Conservation (phyloP, 2,113 vertebrate genomes). For the Leuciscus idus region DNA sequence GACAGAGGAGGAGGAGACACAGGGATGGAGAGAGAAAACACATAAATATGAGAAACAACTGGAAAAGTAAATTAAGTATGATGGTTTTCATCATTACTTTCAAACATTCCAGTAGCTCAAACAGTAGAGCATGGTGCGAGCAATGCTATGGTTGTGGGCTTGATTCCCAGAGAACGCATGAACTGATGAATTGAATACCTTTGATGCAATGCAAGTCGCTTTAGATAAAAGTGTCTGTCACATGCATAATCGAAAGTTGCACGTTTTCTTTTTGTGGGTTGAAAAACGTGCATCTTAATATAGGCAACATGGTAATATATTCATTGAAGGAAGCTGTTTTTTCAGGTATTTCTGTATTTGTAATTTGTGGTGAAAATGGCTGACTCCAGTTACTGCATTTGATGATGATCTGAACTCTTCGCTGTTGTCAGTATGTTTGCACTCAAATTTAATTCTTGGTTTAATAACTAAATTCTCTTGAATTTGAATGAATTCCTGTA, state of each 20-base stretch:
- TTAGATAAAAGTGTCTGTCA: too few species aligned
- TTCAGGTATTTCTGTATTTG: not conserved
- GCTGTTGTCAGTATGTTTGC: not conserved
- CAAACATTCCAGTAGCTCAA: not conserved
- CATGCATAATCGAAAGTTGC: too few species aligned
- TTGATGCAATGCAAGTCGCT: too few species aligned
- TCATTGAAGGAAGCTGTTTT: not conserved
- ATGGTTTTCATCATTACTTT: not conserved
- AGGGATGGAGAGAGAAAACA: not conserved
- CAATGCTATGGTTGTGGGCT: not conserved
- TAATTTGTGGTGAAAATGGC: not conserved
- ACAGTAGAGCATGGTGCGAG: not conserved
- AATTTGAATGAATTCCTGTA: not conserved
- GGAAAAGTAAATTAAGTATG: not conserved
- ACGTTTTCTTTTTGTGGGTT: not conserved
- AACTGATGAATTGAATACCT: too few species aligned
- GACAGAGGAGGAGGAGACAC: not conserved
- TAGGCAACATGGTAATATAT: too few species aligned
- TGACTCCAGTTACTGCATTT: not conserved
- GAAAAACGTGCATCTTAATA: not conserved
- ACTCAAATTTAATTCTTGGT: not conserved
- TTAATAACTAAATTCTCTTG: not conserved
- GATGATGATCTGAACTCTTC: not conserved
- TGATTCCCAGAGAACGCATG: not conserved
- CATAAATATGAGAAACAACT: not conserved